Evolutionary conservation across 1,140 invertebrate species (phyloP).

Genomic region (Pseudachorutes palmiensis): DNA sequence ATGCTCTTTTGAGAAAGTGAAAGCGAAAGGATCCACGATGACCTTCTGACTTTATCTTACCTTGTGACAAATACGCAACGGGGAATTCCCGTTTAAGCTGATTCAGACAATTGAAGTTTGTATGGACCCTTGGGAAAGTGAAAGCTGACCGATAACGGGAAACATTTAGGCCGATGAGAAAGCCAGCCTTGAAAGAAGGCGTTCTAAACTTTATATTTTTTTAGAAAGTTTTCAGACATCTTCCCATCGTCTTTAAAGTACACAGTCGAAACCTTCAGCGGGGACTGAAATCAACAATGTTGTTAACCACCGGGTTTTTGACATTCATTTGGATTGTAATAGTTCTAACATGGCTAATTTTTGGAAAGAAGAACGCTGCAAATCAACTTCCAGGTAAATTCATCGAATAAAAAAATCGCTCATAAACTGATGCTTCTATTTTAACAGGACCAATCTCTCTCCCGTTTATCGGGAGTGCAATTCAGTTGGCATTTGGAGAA

Average conservation of each 20-base stretch:
- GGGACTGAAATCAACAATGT: neutral
- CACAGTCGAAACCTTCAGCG: neutral
- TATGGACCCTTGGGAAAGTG: no score
- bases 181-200: no score
- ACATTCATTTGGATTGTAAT: neutral
- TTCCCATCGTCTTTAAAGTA: neutral
- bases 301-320: neutral
- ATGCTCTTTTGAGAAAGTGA: neutral
- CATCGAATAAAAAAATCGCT: no score
- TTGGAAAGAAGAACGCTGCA: neutral
- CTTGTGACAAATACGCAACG: no score
- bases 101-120: no score
- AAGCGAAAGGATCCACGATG: no score
- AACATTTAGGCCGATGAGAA: no score
- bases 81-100: no score
- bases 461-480: neutral
- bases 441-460: conserved; percentile 3
- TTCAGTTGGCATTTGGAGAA: neutral
- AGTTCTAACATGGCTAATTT: neutral
- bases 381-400: neutral
- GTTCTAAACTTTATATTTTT: neutral
- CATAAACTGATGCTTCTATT: no score
- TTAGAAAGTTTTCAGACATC: neutral
- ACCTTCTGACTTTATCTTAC: no score
- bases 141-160: no score